phyloP scores from a whole-genome alignment of 2,797 vertebrate species.

The Brachyalestes nurse region DNA sequence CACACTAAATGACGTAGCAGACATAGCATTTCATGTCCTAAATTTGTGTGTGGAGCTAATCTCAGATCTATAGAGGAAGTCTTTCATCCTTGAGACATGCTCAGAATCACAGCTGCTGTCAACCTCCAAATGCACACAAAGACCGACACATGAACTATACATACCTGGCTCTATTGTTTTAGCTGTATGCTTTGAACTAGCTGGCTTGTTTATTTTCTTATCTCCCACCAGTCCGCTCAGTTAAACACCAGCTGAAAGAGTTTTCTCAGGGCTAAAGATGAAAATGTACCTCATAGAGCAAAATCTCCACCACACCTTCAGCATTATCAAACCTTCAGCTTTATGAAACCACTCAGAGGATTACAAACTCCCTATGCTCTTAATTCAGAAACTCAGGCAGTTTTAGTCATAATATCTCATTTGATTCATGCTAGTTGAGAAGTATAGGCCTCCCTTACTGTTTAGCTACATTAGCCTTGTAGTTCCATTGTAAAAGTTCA shows the following conservation, averaged over 20 bases:
- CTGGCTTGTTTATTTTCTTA: conserved; percentile 4
- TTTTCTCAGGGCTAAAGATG: no score
- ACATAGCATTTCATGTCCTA: no score
- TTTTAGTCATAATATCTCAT: no score
- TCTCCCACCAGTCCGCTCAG: not conserved
- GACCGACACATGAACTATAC: conserved; percentile 2
- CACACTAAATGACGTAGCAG: no score
- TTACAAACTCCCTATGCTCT: no score
- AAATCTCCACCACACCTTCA: not conserved
- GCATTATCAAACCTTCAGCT: not conserved
- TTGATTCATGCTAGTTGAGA: no score
- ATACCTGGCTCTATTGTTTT: conserved; percentile 26
- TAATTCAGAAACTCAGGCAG: no score
- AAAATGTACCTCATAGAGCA: no score
- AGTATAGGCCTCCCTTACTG: no score
- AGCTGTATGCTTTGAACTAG: not conserved
- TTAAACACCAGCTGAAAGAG: no score
- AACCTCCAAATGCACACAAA: not conserved
- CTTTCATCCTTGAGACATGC: not conserved
- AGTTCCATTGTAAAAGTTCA: no score
- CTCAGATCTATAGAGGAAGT: conserved; percentile 6
- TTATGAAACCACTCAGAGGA: not conserved
- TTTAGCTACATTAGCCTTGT: no score
- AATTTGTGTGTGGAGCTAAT: not conserved
- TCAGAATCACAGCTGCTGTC: not conserved